Evolutionary conservation across 2,113 vertebrate species (phyloP).

Genomic region (Hemibagrus wyckioides): DNA sequence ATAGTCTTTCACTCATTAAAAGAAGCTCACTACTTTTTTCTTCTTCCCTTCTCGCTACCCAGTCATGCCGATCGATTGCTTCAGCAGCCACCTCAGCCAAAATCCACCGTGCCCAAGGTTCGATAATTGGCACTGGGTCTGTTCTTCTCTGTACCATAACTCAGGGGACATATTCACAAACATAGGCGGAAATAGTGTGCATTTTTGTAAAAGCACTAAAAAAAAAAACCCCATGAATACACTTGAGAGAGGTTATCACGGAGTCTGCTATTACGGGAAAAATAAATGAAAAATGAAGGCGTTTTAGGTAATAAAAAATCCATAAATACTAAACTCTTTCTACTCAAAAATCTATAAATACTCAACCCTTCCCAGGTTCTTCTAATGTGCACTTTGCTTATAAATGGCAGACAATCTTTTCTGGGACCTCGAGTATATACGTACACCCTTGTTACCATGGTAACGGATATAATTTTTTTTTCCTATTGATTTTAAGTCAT

Average conservation of each 20-base stretch:
- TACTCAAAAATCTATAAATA: constrained; percentile 21
- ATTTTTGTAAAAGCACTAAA: neutral
- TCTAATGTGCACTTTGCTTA: constrained; percentile 34
- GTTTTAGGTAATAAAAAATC: constrained; percentile 27
- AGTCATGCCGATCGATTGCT: constrained; percentile 43
- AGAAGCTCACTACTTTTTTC: constrained; percentile 22
- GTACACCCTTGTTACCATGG: constrained; percentile 56
- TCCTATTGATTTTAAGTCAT: constrained; percentile 56
- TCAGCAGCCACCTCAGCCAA: constrained; percentile 38
- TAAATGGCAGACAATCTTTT: constrained; percentile 29
- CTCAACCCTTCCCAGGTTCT: neutral
- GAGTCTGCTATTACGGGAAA: neutral
- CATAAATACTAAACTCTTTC: neutral
- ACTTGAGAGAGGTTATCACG: constrained; percentile 11
- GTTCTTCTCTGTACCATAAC: constrained; percentile 11
- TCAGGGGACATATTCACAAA: constrained; percentile 24
- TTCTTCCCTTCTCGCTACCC: neutral
- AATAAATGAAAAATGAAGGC: constrained; percentile 14
- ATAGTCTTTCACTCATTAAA: constrained; percentile 39
- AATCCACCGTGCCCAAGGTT: constrained; percentile 37
- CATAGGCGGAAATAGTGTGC: neutral
- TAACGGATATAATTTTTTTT: constrained; percentile 57
- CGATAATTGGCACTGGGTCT: constrained; percentile 34
- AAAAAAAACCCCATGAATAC: constrained; percentile 13
- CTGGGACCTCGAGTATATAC: constrained; percentile 19